A percentile compares a stretch with the other conserved stretches of the same genome.
These are phyloP conservation scores for Drosophila nigromelanica DNA, from an alignment of 1,140 invertebrate genomes.

Conservation along the genomic window DNA sequence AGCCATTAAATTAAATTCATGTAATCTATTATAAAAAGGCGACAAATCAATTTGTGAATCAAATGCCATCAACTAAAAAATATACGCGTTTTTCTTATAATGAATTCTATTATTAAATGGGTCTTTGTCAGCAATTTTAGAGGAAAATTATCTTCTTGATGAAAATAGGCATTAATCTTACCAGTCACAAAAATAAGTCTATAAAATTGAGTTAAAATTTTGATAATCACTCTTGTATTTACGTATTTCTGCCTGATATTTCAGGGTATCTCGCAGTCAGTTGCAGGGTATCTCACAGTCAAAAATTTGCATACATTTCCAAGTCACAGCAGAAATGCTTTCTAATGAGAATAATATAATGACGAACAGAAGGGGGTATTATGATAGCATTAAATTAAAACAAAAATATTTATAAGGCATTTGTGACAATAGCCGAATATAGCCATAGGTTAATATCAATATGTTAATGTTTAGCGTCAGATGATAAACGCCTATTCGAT, in stretches of 20 bases:
- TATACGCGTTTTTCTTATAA: too few relatives aligned
- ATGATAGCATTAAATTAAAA: constrained; percentile 48
- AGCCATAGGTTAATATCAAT: constrained; percentile 30
- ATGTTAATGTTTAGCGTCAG: constrained; percentile 52
- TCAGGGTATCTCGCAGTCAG: too few relatives aligned
- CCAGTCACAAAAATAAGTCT: too few relatives aligned
- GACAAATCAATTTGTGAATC: constrained; percentile 27
- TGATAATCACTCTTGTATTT: too few relatives aligned
- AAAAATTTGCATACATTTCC: background rate
- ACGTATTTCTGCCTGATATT: too few relatives aligned
- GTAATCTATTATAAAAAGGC: constrained; percentile 22
- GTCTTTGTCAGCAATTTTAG: too few relatives aligned
- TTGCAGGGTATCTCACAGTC: too few relatives aligned
- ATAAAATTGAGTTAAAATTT: too few relatives aligned
- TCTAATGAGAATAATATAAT: constrained; percentile 48
- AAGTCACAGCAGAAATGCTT: constrained; percentile 25
- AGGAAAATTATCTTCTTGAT: too few relatives aligned
- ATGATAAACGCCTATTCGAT: constrained; percentile 43
- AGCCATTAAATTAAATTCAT: constrained; percentile 23
- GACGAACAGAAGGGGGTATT: constrained; percentile 37
- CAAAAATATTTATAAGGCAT: constrained; percentile 18
- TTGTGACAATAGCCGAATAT: background rate
- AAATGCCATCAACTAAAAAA: background rate
- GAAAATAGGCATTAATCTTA: too few relatives aligned
- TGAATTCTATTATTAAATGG: too few relatives aligned